These are phyloP conservation scores for Eupeodes corollae DNA, from an alignment of 1,140 invertebrate genomes.

Conservation along the genomic window DNA sequence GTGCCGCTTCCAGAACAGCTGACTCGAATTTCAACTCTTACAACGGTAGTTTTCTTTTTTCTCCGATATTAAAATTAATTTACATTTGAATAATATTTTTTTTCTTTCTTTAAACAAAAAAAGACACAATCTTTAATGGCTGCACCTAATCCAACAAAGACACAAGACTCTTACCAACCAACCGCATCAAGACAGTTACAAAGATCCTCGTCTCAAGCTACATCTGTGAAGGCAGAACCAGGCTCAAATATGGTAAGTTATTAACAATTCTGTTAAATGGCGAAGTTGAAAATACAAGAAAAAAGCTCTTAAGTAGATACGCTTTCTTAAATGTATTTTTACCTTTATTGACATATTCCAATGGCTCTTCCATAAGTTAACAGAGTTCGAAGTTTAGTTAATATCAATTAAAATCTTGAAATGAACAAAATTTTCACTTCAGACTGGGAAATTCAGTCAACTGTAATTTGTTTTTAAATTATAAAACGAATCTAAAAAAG, in stretches of 20 bases:
- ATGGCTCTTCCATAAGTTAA: too few relatives aligned
- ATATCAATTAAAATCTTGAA: too few relatives aligned
- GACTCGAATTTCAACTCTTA: conserved; percentile 3
- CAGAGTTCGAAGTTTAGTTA: too few relatives aligned
- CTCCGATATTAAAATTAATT: background rate
- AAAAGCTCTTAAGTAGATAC: too few relatives aligned
- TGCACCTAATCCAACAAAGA: conserved; percentile 10
- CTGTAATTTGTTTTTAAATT: too few relatives aligned
- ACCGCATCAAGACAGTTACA: conserved; percentile 31
- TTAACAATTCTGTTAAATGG: background rate
- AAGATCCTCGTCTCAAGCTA: conserved; percentile 44
- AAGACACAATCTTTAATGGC: conserved; percentile 19
- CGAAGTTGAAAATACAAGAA: conserved; percentile 1
- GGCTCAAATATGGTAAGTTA: conserved; percentile 39
- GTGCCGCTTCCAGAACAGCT: conserved; percentile 17
- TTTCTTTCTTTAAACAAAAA: background rate
- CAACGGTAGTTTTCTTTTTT: conserved; percentile 2
- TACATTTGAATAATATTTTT: background rate
- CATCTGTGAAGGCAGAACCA: conserved; percentile 51
- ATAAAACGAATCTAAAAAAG: too few relatives aligned
- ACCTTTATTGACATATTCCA: too few relatives aligned
- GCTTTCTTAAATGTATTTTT: too few relatives aligned
- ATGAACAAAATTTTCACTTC: too few relatives aligned
- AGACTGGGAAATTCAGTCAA: too few relatives aligned
- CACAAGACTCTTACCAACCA: conserved; percentile 27